Evolutionary conservation across 2,113 vertebrate species (phyloP), one percentile per base, ranked within the genome.

Genomic region (Meles meles): DNA sequence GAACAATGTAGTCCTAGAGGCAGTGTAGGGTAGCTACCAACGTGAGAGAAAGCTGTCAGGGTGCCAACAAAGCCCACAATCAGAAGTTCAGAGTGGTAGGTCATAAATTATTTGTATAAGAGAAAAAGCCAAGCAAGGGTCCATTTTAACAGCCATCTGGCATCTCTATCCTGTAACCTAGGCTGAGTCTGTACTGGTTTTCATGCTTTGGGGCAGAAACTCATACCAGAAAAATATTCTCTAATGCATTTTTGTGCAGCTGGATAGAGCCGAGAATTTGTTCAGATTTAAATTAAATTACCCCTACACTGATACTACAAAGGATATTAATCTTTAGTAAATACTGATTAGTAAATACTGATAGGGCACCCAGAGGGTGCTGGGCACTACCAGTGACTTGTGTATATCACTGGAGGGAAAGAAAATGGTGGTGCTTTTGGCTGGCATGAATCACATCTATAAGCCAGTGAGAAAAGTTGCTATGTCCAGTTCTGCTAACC

Each of bases 101-200:
- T 86, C 95, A 92, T 79, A 92, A 83, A 95, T 96, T 97, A 91
- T 88, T 96, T 96, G 93, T 87, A 90, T 83, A 96, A 97, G 86
- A 96, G 88, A 57, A 95, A 95, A 96, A 79, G 69, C 61, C 80
- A 96, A 84, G 79, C 55, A 84, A 92, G 67, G 49, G 74, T 86
- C 59, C 49, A 0, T 94, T 95, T 94, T 55, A 87, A 57, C 80
- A 93, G 79, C 86, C 20, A 1, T 92, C 86, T 94, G 67, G 74
- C 93, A 85, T 93, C 92, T 89, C 37, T 34, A 11, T 65, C 90
- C 69, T 87, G 39, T 65, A 97, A 59, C 63, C 80, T 88, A 44
- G 20, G 20, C 87, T 97, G 49, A 88, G 29, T 90, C 93, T 91
- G 57, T 97, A 65, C 84, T 82, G 29, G 95, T 86, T 95, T 90